phyloP scores from a whole-genome alignment of 2,888 invertebrate species.

The Agonopterix alstromeriana region DNA sequence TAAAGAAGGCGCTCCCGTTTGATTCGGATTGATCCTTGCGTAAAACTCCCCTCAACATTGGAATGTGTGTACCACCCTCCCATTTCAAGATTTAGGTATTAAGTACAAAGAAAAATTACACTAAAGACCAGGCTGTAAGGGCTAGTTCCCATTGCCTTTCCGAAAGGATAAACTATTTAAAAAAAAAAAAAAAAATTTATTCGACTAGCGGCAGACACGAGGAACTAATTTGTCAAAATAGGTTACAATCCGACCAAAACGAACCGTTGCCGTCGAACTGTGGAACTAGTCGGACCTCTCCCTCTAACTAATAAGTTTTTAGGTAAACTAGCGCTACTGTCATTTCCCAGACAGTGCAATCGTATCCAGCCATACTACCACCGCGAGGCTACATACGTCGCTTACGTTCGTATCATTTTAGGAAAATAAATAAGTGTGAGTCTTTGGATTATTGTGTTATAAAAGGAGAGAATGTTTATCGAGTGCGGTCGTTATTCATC shows the following conservation, averaged over 20 bases:
- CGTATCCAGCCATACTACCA: background rate
- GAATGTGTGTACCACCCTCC: too few relatives aligned
- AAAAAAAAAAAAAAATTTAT: too few relatives aligned
- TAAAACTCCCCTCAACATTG: too few relatives aligned
- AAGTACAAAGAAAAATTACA: too few relatives aligned
- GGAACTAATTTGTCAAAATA: slow-evolving; percentile 73
- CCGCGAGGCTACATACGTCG: slow-evolving; percentile 1
- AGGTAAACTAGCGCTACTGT: background rate
- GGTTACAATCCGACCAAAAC: slow-evolving; percentile 44
- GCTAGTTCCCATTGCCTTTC: too few relatives aligned
- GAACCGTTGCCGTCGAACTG: slow-evolving; percentile 19
- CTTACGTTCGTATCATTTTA: background rate
- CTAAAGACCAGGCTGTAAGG: too few relatives aligned
- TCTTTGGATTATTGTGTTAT: background rate
- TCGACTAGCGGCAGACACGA: slow-evolving; percentile 61
- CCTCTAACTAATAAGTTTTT: slow-evolving; percentile 19
- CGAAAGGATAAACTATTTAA: too few relatives aligned
- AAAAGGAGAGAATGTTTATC: background rate
- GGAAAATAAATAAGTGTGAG: background rate
- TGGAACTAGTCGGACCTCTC: slow-evolving; percentile 32
- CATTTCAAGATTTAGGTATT: too few relatives aligned
- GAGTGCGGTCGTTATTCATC: background rate
- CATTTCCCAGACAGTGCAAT: background rate
- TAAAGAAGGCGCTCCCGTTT: too few relatives aligned
- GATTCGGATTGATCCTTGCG: too few relatives aligned